A percentile compares a stretch with the other conserved stretches of the same genome.
Conservation (phyloP, 2,113 vertebrate species). For the Sminthopsis crassicaudata region DNA sequence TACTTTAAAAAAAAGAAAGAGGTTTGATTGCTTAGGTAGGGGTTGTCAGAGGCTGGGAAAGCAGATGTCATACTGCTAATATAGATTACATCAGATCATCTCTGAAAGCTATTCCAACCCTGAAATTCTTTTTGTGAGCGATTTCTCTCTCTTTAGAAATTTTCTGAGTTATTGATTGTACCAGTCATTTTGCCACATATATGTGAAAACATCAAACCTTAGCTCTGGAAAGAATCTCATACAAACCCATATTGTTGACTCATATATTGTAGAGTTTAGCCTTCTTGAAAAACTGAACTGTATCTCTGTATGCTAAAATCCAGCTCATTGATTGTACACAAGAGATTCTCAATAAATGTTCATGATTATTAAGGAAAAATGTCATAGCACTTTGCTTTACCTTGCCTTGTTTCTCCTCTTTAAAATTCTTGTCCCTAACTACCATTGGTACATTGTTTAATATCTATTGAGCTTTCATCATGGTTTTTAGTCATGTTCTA, state of each 20-base stretch:
- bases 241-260: not conserved
- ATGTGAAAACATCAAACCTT: not conserved
- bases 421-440: constrained; percentile 30
- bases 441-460: constrained; percentile 21
- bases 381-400: not conserved
- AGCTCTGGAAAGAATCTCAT: not conserved
- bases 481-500: not conserved
- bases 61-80: not conserved
- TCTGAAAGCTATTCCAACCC: not conserved
- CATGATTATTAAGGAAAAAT: not conserved
- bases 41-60: not conserved
- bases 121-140: not conserved
- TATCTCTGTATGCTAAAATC: not conserved
- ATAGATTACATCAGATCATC: not conserved
- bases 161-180: not conserved
- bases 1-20: not conserved
- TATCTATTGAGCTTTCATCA: not conserved
- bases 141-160: not conserved
- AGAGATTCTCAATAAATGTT: not conserved
- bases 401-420: not conserved
- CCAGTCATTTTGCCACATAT: not conserved
- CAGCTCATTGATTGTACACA: not conserved
- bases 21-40: not conserved
- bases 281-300: not conserved
- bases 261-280: not conserved